These are phyloP conservation scores for Sylvilagus floridanus DNA, from an alignment of 2,797 vertebrate genomes.

Conservation along the genomic window DNA sequence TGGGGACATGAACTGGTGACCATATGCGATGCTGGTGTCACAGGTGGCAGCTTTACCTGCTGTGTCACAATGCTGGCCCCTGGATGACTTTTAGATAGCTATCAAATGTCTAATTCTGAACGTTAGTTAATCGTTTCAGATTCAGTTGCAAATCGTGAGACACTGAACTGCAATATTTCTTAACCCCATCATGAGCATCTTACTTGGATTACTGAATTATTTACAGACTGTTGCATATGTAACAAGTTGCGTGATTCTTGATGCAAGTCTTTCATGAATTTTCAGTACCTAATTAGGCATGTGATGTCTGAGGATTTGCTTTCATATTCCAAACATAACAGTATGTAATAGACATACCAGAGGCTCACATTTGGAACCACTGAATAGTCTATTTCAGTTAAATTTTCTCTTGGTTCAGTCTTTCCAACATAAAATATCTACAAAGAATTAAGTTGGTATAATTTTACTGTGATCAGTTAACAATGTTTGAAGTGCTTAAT, in stretches of 20 bases:
- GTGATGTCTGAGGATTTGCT: constrained; percentile 33
- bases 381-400: constrained; percentile 56
- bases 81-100: background rate
- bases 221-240: background rate
- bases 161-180: background rate
- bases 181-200: background rate
- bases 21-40: too few relatives aligned
- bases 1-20: too few relatives aligned
- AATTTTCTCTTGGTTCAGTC: constrained; percentile 55
- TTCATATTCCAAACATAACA: constrained; percentile 57
- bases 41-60: too few relatives aligned
- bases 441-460: constrained; percentile 65
- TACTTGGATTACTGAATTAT: constrained; percentile 40
- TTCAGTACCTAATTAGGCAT: constrained; percentile 50
- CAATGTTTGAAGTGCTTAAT: constrained; percentile 68
- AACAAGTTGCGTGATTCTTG: background rate
- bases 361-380: constrained; percentile 56
- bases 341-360: constrained; percentile 32
- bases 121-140: background rate
- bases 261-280: constrained; percentile 31
- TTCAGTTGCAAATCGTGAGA: constrained; percentile 38
- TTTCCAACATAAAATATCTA: constrained; percentile 72
- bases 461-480: constrained; percentile 63
- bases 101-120: background rate
- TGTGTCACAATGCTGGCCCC: background rate